Evolutionary conservation across 2,888 invertebrate genomes (phyloP).

Genomic region (Stomorhina lunata): DNA sequence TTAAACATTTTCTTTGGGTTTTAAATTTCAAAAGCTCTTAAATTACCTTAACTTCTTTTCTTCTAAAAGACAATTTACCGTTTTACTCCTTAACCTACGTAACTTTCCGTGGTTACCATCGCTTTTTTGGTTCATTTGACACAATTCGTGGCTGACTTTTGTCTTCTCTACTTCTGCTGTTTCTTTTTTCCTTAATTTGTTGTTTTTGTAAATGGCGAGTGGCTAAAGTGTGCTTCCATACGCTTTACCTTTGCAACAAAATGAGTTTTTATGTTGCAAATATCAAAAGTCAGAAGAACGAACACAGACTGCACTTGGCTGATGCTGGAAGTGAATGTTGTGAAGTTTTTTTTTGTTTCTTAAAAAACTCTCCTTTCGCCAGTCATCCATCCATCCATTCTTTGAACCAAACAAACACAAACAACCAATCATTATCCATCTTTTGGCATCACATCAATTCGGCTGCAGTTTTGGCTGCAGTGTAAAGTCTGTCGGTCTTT

Average conservation of each 20-base stretch:
- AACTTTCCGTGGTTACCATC: not conserved
- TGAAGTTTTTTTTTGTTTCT: not conserved
- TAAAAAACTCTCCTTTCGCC: not conserved
- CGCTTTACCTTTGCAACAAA: slow-evolving; percentile 20
- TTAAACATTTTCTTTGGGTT: too few species aligned
- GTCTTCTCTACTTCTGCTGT: not conserved
- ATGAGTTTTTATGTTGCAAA: slow-evolving; percentile 16
- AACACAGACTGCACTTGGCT: slow-evolving; percentile 10
- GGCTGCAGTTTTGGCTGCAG: not conserved
- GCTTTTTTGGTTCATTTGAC: not conserved
- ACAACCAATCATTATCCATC: not conserved
- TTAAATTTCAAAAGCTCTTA: too few species aligned
- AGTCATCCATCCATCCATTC: not conserved
- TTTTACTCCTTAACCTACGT: not conserved
- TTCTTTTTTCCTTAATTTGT: not conserved
- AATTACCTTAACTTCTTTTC: not conserved
- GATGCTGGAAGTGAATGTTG: slow-evolving; percentile 37
- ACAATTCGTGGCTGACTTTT: slow-evolving; percentile 15
- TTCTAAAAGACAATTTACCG: not conserved
- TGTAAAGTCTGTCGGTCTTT: too few species aligned
- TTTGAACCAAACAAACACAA: too few species aligned
- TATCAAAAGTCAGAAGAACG: slow-evolving; percentile 17
- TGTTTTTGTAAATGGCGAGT: slow-evolving; percentile 45
- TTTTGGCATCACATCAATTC: not conserved
- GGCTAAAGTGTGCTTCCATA: slow-evolving; percentile 50